A percentile compares a stretch with the other conserved stretches of the same genome.
phyloP scores from a whole-genome alignment of 2,797 vertebrate genomes.

The Poeciliopsis presidionis region DNA sequence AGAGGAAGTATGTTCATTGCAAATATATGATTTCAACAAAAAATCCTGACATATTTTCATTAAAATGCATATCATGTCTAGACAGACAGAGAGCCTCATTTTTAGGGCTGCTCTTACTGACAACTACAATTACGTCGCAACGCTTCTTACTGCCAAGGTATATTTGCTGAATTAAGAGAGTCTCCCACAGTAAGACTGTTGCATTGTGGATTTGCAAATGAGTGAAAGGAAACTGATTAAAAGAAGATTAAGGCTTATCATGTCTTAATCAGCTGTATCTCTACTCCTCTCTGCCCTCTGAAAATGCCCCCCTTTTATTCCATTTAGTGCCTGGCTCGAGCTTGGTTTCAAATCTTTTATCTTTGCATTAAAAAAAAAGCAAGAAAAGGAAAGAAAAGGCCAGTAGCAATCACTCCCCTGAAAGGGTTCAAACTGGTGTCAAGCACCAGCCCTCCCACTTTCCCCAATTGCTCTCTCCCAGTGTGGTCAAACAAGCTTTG shows the following conservation, averaged over 20 bases:
- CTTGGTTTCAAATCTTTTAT: neutral
- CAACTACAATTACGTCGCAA: neutral
- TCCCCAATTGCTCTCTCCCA: conserved; percentile 13
- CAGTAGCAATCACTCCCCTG: conserved; percentile 42
- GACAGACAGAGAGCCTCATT: neutral
- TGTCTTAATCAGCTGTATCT: neutral
- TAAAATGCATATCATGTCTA: neutral
- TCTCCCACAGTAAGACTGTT: neutral
- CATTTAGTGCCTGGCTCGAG: neutral
- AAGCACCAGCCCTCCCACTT: conserved; percentile 27
- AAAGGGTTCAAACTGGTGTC: conserved; percentile 42
- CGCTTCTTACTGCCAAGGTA: neutral
- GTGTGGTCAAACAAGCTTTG: conserved; percentile 36
- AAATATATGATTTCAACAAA: neutral
- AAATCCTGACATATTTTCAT: neutral
- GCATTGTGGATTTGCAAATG: neutral
- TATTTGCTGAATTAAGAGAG: neutral
- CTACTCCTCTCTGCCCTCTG: neutral
- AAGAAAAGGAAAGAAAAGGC: conserved; percentile 9
- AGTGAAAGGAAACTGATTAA: conserved; percentile 2
- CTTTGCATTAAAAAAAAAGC: neutral
- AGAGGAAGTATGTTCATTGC: neutral
- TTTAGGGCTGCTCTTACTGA: neutral
- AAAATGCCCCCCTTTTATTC: neutral
- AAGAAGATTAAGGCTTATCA: conserved; percentile 1